Conservation (phyloP, 2,113 vertebrate genomes). For the Zapornia atra region DNA sequence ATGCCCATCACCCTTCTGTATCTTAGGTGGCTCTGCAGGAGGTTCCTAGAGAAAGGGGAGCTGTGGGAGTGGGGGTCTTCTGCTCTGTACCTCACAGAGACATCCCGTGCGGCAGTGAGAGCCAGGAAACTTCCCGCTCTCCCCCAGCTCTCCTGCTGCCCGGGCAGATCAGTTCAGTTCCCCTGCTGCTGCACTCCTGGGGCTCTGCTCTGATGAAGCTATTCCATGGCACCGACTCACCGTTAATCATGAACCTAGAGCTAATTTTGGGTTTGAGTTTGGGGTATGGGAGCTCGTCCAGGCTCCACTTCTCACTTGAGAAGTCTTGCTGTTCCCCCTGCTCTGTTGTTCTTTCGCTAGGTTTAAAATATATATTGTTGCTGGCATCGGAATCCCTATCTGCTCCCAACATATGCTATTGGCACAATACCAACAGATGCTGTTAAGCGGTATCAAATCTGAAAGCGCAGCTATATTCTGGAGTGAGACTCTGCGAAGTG, state of each 20-base stretch:
- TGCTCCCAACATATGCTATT: constrained; percentile 64
- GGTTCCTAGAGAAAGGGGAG: background rate
- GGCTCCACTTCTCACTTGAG: background rate
- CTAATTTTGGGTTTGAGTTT: background rate
- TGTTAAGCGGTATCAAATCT: constrained; percentile 28
- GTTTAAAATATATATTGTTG: constrained; percentile 56
- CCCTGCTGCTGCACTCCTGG: background rate
- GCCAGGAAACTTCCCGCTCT: background rate
- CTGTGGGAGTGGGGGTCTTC: accelerated
- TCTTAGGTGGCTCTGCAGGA: background rate
- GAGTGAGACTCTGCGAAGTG: constrained; percentile 38
- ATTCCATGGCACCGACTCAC: background rate
- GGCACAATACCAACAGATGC: constrained; percentile 67
- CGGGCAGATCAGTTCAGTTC: background rate
- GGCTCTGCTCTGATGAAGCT: background rate
- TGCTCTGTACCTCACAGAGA: accelerated
- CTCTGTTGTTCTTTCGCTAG: constrained; percentile 13
- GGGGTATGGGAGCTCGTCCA: background rate
- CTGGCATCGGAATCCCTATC: constrained; percentile 39
- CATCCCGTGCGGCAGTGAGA: background rate
- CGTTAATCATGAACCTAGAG: background rate
- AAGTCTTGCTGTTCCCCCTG: background rate
- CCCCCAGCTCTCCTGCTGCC: background rate
- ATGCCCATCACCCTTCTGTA: accelerated
- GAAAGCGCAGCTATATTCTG: constrained; percentile 13